A percentile compares a stretch with the other conserved stretches of the same genome.
Conservation (phyloP, 2,113 vertebrate genomes). For the Burhinus bistriatus region DNA sequence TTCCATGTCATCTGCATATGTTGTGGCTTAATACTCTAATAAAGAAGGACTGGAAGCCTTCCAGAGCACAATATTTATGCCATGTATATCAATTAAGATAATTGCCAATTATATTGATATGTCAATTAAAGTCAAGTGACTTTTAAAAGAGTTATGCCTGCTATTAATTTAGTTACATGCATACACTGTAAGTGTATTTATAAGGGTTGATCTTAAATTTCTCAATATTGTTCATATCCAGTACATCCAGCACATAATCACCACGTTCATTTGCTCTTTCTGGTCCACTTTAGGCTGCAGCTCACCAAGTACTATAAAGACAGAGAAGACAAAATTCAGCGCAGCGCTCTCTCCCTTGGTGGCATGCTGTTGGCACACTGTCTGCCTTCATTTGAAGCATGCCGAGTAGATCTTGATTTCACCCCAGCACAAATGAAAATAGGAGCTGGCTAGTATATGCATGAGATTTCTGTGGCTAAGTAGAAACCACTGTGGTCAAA, state of each 20-base stretch:
- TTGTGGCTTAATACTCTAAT: conserved; percentile 52
- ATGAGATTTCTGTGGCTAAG: conserved; percentile 46
- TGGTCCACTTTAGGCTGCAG: not conserved
- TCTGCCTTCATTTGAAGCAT: not conserved
- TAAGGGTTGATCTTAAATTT: conserved; percentile 4
- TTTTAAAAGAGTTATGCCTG: conserved; percentile 56
- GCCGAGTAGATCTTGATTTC: not conserved
- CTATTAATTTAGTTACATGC: conserved; percentile 37
- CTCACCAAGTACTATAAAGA: not conserved
- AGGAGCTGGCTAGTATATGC: not conserved
- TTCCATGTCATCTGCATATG: conserved; percentile 58
- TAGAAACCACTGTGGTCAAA: conserved; percentile 42
- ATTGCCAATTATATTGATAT: conserved; percentile 67
- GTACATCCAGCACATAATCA: not conserved
- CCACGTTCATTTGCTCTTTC: not conserved
- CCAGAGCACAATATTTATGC: conserved; percentile 53
- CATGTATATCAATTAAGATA: conserved; percentile 62
- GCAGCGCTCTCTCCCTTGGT: conserved; percentile 8
- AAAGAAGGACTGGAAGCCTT: conserved; percentile 57
- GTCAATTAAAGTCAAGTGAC: conserved; percentile 65
- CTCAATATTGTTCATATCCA: not conserved
- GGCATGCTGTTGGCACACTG: not conserved
- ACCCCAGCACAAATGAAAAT: conserved; percentile 32
- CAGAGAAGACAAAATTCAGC: not conserved
- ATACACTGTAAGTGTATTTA: conserved; percentile 3